A percentile compares a stretch with the other conserved stretches of the same genome.
Conservation (phyloP, 1,140 invertebrate genomes). For the Pristionchus pacificus region DNA sequence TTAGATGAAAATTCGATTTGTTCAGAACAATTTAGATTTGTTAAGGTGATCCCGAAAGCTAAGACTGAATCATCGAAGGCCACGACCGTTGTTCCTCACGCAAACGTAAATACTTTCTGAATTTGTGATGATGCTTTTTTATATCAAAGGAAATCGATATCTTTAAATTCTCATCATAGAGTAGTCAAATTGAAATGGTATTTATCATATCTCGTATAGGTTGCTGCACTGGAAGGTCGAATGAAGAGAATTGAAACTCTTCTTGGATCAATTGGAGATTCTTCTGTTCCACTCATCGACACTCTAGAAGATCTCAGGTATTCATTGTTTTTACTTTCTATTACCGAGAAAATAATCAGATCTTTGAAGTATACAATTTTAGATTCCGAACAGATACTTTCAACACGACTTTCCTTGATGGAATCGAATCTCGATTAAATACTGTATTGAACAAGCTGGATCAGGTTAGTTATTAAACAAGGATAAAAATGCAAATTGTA, state of each 20-base stretch:
- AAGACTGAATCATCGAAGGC: slow-evolving; percentile 5
- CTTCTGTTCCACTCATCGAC: slow-evolving; percentile 17
- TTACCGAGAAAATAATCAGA: slow-evolving; percentile 7
- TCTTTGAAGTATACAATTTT: background rate
- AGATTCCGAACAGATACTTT: slow-evolving; percentile 29
- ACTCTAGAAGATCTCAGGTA: slow-evolving; percentile 26
- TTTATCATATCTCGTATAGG: background rate
- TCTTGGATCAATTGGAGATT: slow-evolving; percentile 7
- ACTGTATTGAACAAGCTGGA: slow-evolving; percentile 26
- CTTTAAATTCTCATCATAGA: too few species aligned
- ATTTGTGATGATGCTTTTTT: too few species aligned
- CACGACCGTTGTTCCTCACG: too few species aligned
- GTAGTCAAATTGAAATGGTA: too few species aligned
- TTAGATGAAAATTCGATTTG: too few species aligned
- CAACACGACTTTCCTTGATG: slow-evolving; percentile 27
- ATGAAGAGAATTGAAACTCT: slow-evolving; percentile 13
- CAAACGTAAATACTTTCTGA: too few species aligned
- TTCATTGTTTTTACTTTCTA: background rate
- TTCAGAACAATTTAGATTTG: background rate
- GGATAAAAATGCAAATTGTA: background rate
- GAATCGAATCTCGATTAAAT: slow-evolving; percentile 28
- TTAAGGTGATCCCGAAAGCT: slow-evolving; percentile 10
- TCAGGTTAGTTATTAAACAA: slow-evolving; percentile 12
- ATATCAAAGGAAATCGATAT: too few species aligned
- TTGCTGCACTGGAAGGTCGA: slow-evolving; percentile 7